These are phyloP conservation scores for Corythornis madagascariensis DNA, from an alignment of 2,113 vertebrate species.

Conservation along the genomic window DNA sequence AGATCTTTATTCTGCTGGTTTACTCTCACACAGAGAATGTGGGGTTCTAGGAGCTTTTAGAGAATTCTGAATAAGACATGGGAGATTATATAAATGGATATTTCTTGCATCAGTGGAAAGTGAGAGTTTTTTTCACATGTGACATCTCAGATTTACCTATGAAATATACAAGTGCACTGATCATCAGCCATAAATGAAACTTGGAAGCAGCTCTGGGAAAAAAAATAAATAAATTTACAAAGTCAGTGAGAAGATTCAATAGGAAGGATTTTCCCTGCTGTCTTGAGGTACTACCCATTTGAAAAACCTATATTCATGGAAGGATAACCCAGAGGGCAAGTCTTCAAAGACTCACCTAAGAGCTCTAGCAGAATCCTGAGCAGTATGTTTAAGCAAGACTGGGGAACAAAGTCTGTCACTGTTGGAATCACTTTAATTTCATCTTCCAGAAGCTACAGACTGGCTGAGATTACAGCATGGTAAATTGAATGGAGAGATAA, in stretches of 20 bases:
- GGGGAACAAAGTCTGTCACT: background rate
- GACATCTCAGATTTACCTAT: background rate
- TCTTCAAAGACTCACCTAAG: background rate
- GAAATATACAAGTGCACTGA: background rate
- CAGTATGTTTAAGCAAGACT: background rate
- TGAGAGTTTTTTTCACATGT: background rate
- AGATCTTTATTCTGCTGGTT: background rate
- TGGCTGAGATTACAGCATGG: background rate
- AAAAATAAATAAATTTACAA: background rate
- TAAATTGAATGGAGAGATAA: background rate
- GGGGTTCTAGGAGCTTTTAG: background rate
- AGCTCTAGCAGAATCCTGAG: background rate
- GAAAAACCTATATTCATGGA: background rate
- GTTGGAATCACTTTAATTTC: background rate
- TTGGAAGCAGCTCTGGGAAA: background rate
- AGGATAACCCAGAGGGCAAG: background rate
- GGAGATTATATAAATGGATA: background rate
- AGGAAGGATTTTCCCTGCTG: background rate
- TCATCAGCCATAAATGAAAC: background rate
- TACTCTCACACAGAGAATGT: background rate
- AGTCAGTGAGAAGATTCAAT: background rate
- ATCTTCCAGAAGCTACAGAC: background rate
- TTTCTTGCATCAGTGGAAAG: background rate
- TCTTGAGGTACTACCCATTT: background rate
- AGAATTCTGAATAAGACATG: background rate